Conservation (phyloP, 1,140 invertebrate genomes). For the Pinna nobilis region DNA sequence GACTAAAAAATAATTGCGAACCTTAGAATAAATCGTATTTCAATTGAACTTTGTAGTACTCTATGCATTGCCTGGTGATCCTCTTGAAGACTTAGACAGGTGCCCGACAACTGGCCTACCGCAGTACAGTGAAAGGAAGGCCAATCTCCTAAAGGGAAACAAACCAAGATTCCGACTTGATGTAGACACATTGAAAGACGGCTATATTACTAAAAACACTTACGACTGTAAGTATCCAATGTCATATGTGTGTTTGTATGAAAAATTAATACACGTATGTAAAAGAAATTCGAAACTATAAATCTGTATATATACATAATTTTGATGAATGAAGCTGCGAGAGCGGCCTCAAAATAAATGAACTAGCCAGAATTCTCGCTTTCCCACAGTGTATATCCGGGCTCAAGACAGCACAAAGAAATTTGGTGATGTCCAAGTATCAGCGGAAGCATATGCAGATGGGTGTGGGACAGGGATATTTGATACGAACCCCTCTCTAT, state of each 20-base stretch:
- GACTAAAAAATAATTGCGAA: too few relatives aligned
- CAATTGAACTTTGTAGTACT: too few relatives aligned
- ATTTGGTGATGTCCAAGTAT: constrained; percentile 43
- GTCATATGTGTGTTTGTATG: too few relatives aligned
- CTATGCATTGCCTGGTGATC: too few relatives aligned
- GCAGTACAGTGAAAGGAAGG: not conserved
- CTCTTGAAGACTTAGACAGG: too few relatives aligned
- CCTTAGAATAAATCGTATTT: too few relatives aligned
- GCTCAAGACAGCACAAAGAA: constrained; percentile 32
- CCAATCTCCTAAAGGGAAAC: constrained; percentile 10
- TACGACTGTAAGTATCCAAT: constrained; percentile 39
- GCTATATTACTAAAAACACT: constrained; percentile 21
- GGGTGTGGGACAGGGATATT: constrained; percentile 24
- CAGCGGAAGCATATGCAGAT: constrained; percentile 16
- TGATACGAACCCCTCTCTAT: constrained; percentile 11
- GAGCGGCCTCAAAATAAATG: not conserved
- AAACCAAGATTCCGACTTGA: constrained; percentile 33
- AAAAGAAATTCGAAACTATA: not conserved
- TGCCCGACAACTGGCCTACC: constrained; percentile 35
- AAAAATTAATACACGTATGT: not conserved
- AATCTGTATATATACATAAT: not conserved
- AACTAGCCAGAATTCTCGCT: constrained; percentile 10
- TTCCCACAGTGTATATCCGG: constrained; percentile 28
- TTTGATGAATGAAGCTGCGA: not conserved
- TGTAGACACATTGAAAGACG: not conserved